These are phyloP conservation scores for Turritopsis rubra DNA, from an alignment of 30 jellyfish, hydroid and myxozoan genomes.

Conservation along the genomic window DNA sequence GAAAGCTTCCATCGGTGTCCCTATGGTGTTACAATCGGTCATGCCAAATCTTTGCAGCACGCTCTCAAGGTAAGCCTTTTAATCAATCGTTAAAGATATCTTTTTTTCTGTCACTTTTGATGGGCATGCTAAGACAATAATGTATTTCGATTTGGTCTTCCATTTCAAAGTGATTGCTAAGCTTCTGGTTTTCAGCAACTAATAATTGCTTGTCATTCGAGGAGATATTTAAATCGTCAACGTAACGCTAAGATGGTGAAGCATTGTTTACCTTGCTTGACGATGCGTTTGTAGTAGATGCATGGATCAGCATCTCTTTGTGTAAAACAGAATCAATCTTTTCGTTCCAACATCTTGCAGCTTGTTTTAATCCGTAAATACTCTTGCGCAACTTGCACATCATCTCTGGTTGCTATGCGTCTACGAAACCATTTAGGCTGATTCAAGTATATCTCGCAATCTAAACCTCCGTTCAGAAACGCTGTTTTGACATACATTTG, in stretches of 20 bases:
- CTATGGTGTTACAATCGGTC: too few species aligned
- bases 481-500: slow-evolving; percentile 49
- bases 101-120: slow-evolving; percentile 32
- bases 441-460: slow-evolving; percentile 47
- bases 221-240: slow-evolving; percentile 26
- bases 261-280: slow-evolving; percentile 3
- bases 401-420: slow-evolving; percentile 23
- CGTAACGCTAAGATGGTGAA: not conserved
- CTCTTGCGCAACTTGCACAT: slow-evolving; percentile 43
- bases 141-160: slow-evolving; percentile 40
- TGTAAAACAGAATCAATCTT: slow-evolving; percentile 36
- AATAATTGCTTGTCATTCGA: slow-evolving; percentile 30
- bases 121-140: slow-evolving; percentile 37
- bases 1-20: too few species aligned
- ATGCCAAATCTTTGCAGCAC: slow-evolving; percentile 40
- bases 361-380: slow-evolving; percentile 57
- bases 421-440: slow-evolving; percentile 58
- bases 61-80: slow-evolving; percentile 22
- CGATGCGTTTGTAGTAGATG: slow-evolving; percentile 27
- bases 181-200: slow-evolving; percentile 15
- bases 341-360: slow-evolving; percentile 60
- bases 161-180: not conserved
- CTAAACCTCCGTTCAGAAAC: slow-evolving; percentile 37
- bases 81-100: slow-evolving; percentile 23
- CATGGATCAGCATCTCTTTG: slow-evolving; percentile 53